phyloP scores from a whole-genome alignment of 1,140 invertebrate species.

The Drosophila kepulauana region DNA sequence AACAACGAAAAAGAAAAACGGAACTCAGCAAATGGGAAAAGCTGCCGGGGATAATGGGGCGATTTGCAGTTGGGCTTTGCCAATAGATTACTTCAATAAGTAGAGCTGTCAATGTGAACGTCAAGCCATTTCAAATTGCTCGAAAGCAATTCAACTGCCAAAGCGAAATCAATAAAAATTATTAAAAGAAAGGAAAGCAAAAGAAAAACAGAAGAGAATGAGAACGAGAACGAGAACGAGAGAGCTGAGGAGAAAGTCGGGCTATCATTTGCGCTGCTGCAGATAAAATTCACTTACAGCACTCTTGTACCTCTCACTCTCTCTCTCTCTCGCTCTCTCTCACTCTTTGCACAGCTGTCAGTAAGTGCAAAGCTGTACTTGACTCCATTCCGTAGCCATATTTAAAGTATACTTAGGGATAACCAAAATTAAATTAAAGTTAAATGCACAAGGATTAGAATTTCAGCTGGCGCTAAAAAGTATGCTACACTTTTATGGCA shows the following conservation, averaged over 20 bases:
- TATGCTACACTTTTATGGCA: background rate
- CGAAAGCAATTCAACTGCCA: constrained; percentile 40
- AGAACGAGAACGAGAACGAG: constrained; percentile 5
- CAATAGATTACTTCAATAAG: constrained; percentile 56
- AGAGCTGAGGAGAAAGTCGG: too few relatives aligned
- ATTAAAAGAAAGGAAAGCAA: constrained; percentile 36
- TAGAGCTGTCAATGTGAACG: constrained; percentile 47
- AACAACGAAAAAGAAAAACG: constrained; percentile 17
- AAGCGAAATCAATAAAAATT: constrained; percentile 45
- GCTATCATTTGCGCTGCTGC: constrained; percentile 15
- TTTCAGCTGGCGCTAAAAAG: background rate
- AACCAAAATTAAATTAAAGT: constrained; percentile 10
- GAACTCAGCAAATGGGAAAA: constrained; percentile 22
- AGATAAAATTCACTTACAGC: constrained; percentile 19
- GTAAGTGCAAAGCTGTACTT: constrained; percentile 14
- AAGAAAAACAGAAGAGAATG: background rate
- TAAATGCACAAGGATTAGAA: background rate
- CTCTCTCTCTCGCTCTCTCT: too few relatives aligned
- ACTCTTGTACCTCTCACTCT: background rate
- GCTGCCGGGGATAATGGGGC: constrained; percentile 44
- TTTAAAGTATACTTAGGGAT: constrained; percentile 6
- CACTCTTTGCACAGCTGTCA: constrained; percentile 8
- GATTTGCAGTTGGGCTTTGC: constrained; percentile 44
- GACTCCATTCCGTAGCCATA: constrained; percentile 5
- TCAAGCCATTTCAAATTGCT: constrained; percentile 40